These are phyloP conservation scores for Cheilosia vulpina DNA, from an alignment of 2,888 invertebrate genomes.

Conservation along the genomic window DNA sequence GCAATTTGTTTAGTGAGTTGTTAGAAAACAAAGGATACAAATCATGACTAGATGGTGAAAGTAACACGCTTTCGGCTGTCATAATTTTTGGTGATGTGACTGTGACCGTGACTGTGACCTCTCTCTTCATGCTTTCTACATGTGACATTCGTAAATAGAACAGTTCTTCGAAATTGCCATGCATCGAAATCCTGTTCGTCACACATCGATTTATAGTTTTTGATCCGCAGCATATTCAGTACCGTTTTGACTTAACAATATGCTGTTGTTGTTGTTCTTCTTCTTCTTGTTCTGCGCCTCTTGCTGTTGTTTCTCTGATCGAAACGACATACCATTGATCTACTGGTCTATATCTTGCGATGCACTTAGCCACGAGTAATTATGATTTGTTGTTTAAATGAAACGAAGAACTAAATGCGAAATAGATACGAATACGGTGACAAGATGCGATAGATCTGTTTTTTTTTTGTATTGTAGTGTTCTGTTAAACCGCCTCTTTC, in stretches of 20 bases:
- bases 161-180: slow-evolving; percentile 1
- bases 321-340: slow-evolving; percentile 76
- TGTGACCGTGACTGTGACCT: slow-evolving; percentile 5
- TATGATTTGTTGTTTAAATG: slow-evolving; percentile 48
- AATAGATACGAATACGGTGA: slow-evolving; percentile 27
- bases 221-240: slow-evolving; percentile 20
- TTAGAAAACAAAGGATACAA: slow-evolving; percentile 34
- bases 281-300: background rate
- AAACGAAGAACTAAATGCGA: slow-evolving; percentile 18
- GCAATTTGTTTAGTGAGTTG: slow-evolving; percentile 54
- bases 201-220: slow-evolving; percentile 25
- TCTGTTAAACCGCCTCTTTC: slow-evolving; percentile 71
- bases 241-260: slow-evolving; percentile 10
- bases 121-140: slow-evolving; percentile 53
- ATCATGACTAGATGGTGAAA: slow-evolving; percentile 61
- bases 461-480: background rate
- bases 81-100: slow-evolving; percentile 39
- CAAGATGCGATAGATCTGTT: background rate
- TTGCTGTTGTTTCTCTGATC: slow-evolving; percentile 28
- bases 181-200: slow-evolving; percentile 7
- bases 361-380: slow-evolving; percentile 51
- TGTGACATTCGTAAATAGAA: slow-evolving; percentile 57
- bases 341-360: slow-evolving; percentile 77
- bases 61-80: slow-evolving; percentile 58
- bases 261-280: slow-evolving; percentile 21